Percentiles rank a stretch among this genome's conserved stretches.
These are phyloP conservation scores for Chrysolina haemoptera DNA, from an alignment of 2,888 invertebrate genomes.

Conservation along the genomic window DNA sequence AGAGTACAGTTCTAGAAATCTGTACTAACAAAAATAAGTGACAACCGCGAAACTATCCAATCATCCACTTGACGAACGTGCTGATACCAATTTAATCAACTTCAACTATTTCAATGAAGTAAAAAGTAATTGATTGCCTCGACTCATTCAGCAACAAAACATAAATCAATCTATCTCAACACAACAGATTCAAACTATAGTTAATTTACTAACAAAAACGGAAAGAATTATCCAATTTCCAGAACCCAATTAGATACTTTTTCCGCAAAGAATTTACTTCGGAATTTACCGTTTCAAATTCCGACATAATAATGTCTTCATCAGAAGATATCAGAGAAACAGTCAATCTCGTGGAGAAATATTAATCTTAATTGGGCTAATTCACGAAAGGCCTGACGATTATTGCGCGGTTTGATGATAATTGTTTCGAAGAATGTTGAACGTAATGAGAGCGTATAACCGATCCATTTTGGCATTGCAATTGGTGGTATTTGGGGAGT, in stretches of 20 bases:
- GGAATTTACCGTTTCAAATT: conserved; percentile 38
- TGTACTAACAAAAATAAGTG: neutral
- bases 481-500: neutral
- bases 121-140: conserved; percentile 12
- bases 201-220: conserved; percentile 24
- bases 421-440: conserved; percentile 7
- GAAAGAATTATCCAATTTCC: conserved; percentile 22
- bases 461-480: neutral
- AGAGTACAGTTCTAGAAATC: neutral
- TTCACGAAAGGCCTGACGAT: conserved; percentile 22
- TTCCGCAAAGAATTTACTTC: conserved; percentile 34
- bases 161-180: conserved; percentile 24
- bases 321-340: conserved; percentile 27
- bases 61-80: conserved; percentile 3
- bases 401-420: conserved; percentile 3
- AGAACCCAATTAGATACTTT: conserved; percentile 37
- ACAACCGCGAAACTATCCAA: conserved; percentile 16
- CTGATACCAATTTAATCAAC: conserved; percentile 7
- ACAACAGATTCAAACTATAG: conserved; percentile 15
- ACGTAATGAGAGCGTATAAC: neutral
- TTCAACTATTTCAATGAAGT: conserved; percentile 1
- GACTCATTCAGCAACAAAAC: conserved; percentile 11
- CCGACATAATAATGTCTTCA: conserved; percentile 43
- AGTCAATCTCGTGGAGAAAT: conserved; percentile 28
- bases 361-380: conserved; percentile 42